Evolutionary conservation across 2,113 vertebrate genomes (phyloP).

Genomic region (Eclectus roratus): DNA sequence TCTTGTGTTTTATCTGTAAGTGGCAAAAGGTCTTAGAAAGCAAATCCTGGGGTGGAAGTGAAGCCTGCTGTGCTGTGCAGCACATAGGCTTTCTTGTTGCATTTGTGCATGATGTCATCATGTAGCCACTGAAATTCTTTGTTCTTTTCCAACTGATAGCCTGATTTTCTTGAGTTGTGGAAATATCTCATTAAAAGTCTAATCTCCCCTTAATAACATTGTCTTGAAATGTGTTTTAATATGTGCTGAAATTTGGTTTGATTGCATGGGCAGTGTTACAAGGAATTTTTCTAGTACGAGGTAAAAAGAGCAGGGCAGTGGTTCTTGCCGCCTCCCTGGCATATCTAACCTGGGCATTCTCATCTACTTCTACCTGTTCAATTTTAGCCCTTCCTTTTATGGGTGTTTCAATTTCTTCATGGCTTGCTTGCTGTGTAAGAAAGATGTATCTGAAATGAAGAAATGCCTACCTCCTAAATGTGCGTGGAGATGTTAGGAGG

Average conservation of each 20-base stretch:
- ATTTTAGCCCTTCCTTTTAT: neutral
- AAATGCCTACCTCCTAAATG: neutral
- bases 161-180: neutral
- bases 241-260: neutral
- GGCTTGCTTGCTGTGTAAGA: neutral
- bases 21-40: neutral
- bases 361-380: neutral
- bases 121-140: neutral
- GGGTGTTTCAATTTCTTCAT: neutral
- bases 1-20: neutral
- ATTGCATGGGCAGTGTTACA: neutral
- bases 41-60: neutral
- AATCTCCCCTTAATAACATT: neutral
- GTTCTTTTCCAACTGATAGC: neutral
- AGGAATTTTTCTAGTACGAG: neutral
- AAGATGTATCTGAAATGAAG: neutral
- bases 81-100: neutral
- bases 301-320: rapidly evolving
- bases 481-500: neutral
- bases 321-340: neutral
- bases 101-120: neutral
- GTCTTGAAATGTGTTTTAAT: neutral
- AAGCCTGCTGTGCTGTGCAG: neutral
- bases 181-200: neutral
- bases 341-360: neutral